Evolutionary conservation across 2,888 invertebrate species (phyloP), one percentile per base, ranked within the genome.

Genomic region (Dynastes tityus): DNA sequence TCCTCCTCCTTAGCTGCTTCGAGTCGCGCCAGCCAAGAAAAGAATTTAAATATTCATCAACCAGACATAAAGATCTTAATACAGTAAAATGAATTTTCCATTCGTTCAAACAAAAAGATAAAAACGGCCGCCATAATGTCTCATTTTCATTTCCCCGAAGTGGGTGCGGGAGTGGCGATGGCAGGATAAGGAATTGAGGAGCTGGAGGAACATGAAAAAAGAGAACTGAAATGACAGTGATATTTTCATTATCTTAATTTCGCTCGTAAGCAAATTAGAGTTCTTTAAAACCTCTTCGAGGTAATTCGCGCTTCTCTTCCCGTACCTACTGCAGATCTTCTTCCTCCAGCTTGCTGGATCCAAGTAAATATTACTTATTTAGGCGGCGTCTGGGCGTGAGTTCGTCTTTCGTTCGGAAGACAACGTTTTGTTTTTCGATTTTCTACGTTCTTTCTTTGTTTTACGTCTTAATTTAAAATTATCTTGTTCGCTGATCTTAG

Each of bases 51-150:
- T 88, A 88, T 88, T 88, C 87, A 88, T 87, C 86, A 85, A 83
- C 80, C 85, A 87, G 87, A 87, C 87, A 87, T 87, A 87, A 88
- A 87, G 87, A 87, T 87, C 85, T 85, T 88, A 87, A 87, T 87
- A 87, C 86, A 84, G 84, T 87, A 88, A 88, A 87, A 87, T 86
- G 87, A 87, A 87, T 87, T 87, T 87, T 87, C 85, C 87, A 87
- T 87, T 86, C 86, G 85, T 85, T 85, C 85, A 86, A 86, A 87
- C 86, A 85, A 85, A 86, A 85, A 86, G 83, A 83, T 84, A 81
- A 79, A 78, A 67, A 68, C 71, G 65, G 13, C 71, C 55, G 68
- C 81, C 80, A 74, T 84, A 81, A 82, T 80, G 80, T 83, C 83
- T 83, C 84, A 86, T 86, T 85, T 86, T 80, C 85, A 85, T 86